Evolutionary conservation across 2,888 invertebrate genomes (phyloP).

Genomic region (Galerucella pusilla): DNA sequence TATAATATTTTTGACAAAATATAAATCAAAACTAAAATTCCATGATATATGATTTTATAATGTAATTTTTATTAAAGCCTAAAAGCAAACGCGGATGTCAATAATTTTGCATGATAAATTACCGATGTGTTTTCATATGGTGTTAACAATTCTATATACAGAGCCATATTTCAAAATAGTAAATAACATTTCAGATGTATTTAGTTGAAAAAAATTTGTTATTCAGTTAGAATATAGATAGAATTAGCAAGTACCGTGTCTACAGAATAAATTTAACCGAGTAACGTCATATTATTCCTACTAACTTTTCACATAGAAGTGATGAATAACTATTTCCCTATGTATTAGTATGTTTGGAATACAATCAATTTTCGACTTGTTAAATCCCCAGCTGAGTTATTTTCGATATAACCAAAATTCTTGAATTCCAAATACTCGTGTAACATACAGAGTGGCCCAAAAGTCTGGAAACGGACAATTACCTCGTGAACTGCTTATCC

Average conservation of each 20-base stretch:
- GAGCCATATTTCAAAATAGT: neutral
- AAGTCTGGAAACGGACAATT: too few relatives aligned
- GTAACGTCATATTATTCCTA: conserved; percentile 40
- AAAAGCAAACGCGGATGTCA: neutral
- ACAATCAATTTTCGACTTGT: too few relatives aligned
- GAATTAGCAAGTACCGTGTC: conserved; percentile 18
- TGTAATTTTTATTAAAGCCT: neutral
- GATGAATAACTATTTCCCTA: conserved; percentile 34
- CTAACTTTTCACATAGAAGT: conserved; percentile 21
- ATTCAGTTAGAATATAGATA: conserved; percentile 31
- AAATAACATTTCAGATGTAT: conserved; percentile 21
- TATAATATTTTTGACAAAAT: too few relatives aligned
- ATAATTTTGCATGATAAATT: neutral
- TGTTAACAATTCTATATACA: neutral
- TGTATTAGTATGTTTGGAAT: neutral
- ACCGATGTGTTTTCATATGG: neutral
- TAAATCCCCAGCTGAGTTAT: too few relatives aligned
- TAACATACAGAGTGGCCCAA: too few relatives aligned
- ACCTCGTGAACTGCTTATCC: too few relatives aligned
- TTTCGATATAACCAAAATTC: too few relatives aligned
- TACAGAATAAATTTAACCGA: conserved; percentile 34
- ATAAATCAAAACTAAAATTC: too few relatives aligned
- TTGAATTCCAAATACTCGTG: too few relatives aligned
- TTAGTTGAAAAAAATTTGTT: conserved; percentile 6
- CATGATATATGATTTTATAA: too few relatives aligned